phyloP scores from a whole-genome alignment of 2,113 vertebrate genomes.

The Microcebus ravelobensis region DNA sequence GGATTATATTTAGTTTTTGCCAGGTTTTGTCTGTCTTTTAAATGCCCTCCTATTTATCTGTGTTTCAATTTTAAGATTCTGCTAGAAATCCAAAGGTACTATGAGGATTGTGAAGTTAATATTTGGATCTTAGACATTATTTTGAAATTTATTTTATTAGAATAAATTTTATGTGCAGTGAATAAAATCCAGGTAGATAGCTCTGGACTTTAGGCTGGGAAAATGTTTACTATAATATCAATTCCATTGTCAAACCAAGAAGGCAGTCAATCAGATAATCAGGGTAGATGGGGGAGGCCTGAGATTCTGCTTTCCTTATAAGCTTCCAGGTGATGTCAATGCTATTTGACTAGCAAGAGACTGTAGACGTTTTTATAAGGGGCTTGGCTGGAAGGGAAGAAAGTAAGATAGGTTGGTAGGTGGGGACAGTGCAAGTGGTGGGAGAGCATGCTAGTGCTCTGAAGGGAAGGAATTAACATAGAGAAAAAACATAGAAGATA shows the following conservation, averaged over 20 bases:
- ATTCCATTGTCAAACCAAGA: background rate
- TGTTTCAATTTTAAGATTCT: constrained; percentile 21
- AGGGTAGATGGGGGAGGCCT: background rate
- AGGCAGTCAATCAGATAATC: background rate
- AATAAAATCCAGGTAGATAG: background rate
- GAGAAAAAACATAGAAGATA: background rate
- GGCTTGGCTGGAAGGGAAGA: background rate
- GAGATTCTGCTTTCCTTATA: background rate
- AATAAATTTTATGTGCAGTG: background rate
- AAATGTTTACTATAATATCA: background rate
- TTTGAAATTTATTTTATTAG: background rate
- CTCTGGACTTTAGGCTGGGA: background rate
- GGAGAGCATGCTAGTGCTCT: background rate
- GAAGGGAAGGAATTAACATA: background rate
- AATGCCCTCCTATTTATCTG: background rate
- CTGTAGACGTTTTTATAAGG: background rate
- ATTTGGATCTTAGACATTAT: background rate
- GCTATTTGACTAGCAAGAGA: background rate
- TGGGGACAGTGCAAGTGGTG: background rate
- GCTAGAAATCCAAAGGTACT: background rate
- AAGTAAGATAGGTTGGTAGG: too few species aligned
- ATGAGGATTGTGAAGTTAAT: background rate
- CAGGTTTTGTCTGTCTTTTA: background rate
- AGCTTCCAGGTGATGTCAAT: background rate
- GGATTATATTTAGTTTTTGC: background rate